Evolutionary conservation across 1,140 invertebrate genomes (phyloP).

Genomic region (Limonius californicus): DNA sequence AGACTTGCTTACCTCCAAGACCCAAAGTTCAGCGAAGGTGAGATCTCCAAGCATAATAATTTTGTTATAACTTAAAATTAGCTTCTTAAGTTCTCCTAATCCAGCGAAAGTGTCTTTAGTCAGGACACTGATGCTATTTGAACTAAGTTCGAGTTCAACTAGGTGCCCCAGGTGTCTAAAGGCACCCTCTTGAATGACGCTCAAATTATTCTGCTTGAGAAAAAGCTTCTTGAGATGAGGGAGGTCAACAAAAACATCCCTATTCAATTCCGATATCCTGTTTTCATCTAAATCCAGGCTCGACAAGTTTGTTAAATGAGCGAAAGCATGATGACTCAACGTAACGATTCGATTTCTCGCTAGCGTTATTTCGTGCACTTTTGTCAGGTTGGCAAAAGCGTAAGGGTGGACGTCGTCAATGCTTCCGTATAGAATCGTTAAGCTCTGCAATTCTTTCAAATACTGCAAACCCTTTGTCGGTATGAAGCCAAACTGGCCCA

Average conservation of each 20-base stretch:
- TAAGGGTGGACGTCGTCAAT: conserved; percentile 62
- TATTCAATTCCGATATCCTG: conserved; percentile 54
- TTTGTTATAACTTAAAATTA: conserved; percentile 56
- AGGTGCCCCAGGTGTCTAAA: conserved; percentile 53
- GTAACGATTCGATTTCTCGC: conserved; percentile 63
- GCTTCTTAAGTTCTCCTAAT: conserved; percentile 49
- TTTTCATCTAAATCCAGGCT: conserved; percentile 58
- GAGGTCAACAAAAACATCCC: conserved; percentile 57
- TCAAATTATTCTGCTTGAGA: conserved; percentile 58
- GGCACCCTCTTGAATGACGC: conserved; percentile 55
- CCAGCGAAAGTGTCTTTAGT: conserved; percentile 56
- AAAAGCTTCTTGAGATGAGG: conserved; percentile 53
- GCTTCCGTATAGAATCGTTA: conserved; percentile 67
- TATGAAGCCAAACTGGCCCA: conserved; percentile 62
- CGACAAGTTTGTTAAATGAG: conserved; percentile 53
- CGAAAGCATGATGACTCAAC: conserved; percentile 62
- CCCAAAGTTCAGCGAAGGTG: conserved; percentile 68
- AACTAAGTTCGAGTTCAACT: conserved; percentile 55
- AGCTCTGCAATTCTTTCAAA: conserved; percentile 59
- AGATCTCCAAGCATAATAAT: conserved; percentile 56
- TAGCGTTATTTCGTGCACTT: conserved; percentile 62
- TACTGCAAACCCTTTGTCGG: conserved; percentile 63
- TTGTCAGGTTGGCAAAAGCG: conserved; percentile 66
- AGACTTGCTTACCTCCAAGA: conserved; percentile 46
- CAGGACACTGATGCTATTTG: conserved; percentile 55